Base-by-base conservation (phyloP, 53 echinoderm and acorn worm species). In the Zoroaster sp. region DNA sequence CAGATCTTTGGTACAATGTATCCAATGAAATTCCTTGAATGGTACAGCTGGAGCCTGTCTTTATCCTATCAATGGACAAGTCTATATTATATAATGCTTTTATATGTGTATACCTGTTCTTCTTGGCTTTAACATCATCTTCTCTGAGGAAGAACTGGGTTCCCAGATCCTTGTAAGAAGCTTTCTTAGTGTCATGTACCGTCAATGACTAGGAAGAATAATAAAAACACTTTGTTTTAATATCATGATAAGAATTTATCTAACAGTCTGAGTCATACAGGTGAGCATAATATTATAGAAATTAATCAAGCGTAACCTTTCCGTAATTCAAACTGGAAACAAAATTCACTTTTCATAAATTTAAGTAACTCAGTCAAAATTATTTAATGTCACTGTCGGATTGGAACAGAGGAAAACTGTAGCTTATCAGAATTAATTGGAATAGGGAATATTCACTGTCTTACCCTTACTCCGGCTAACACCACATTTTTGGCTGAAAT, bases 141-240 rank as follows among this genome's bases (percentile, higher is more conserved):
- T 96, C 93, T 80, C 94, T 73, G 28, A 99, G 86, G 70, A 96
- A 99, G 90, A 99, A 99, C 89, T 99, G 99, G 25, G 99, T 94
- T 31, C 93, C 95, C 1, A 99, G 90, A 53, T 99, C 99, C 77
- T 93, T 96, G 55, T 73, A 49, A 11, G 76, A 78, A 36, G 94
- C 91, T 35, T 86, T 70, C 33, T 89, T 94, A 32, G 53, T 92
- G 67, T 99, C 99, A 79, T 96, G 94, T 4, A 95, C 87, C 36
- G 94, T 94, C 76, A 99, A 74, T 14, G 95, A 95, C 99, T 99
- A 52, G 35, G 87, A 87, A 38, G 5, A n/a, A n/a, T n/a, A n/a
- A n/a, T n/a, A 87, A 35, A 88, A 20, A 25, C 2, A 1, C 20
- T 4, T n/a, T n/a, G n/a, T 20, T 55, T 55, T 9, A 55, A 5